Base-by-base conservation (phyloP, 2,888 invertebrate species). In the Dolichopus griseipennis region DNA sequence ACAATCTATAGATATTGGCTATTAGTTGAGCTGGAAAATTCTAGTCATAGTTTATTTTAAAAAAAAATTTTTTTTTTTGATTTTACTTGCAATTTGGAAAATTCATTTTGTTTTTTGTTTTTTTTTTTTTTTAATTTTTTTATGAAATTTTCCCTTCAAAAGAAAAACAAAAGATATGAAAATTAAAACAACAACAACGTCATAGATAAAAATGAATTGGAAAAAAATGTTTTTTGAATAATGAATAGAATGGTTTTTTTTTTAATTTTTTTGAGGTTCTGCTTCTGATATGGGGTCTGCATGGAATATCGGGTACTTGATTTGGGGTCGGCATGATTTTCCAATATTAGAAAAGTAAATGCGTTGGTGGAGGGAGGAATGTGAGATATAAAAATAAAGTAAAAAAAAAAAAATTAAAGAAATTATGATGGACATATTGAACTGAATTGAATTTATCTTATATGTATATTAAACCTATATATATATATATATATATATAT, bases 1-100 rank as follows among this genome's bases (percentile, higher is more conserved):
- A 12, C 52, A 12, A 52, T 52, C 52, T 52, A 18, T 52, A 52
- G 52, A 52, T 52, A 52, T 52, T 52, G 52, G 52, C 52, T 52
- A 52, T 52, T 52, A 52, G 52, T 52, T 52, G 52, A 52, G 52
- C 52, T 52, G 52, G 52, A 52, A 52, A 52, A 52, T 52, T 52
- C 52, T 52, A 52, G 52, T 52, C 52, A 52, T 52, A 52, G 52
- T 52, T 52, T 52, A 52, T 52, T 52, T 52, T 52, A 12, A 52
- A 12, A 18, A 2, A 15, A 18, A 18, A 18, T 52, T 52, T 15
- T 12, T 52, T 52, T 52, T 52, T 52, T 15, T 6, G 9, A 18
- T 52, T 52, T 52, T 52, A 6, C n/a, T 52, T 52, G 41, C 41
- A 41, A 41, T 41, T 41, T 41, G 41, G 15, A 12, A 41, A 41